Base-by-base conservation (phyloP, 2,888 invertebrate species). In the Scelioninae gen. 1 region DNA sequence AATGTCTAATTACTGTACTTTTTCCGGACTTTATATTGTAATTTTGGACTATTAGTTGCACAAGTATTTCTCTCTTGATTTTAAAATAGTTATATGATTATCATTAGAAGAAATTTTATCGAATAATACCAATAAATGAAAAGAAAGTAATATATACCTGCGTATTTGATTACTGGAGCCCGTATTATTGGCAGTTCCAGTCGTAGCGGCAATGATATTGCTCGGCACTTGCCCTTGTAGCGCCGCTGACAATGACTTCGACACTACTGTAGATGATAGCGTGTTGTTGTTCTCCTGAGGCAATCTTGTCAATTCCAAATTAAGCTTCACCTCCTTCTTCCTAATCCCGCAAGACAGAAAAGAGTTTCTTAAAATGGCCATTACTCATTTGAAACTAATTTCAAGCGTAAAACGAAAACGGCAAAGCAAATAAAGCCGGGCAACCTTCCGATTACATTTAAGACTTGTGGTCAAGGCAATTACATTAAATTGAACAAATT, bases 171-270 rank as follows among this genome's bases (percentile, higher is more conserved):
- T 92, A 71, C 88, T 88, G 83, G 92, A 90, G 47, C 90, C 92
- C 90, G 93, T 93, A 91, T 93, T 93, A 89, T 93, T 93, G 93
- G 93, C 94, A 84, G 92, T 91, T 85, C 92, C 91, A 62, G 89
- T 88, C 49, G 88, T 87, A 60, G 92, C 88, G 81, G 93, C 88
- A 84, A 93, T 92, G 88, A 93, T 93, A 90, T 93, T 93, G 90
- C 94, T 93, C 88, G 95, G 94, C 85, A 84, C 79, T 66, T 87
- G 85, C 76, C 86, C 62, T 65, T 72, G 88, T 81, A 86, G 79
- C 68, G 93, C 89, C 85, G 88, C 76, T 58, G 89, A 89, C 80
- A 89, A 86, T 69, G 90, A 88, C 84, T 90, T 90, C 84, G 89
- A 85, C 80, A 88, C 86, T 15, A 89, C 88, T 65, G 90, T 90